A percentile compares a stretch with the other conserved stretches of the same genome.
Evolutionary conservation across 2,797 vertebrate species (phyloP).

Genomic region (Sebastes diploproa): DNA sequence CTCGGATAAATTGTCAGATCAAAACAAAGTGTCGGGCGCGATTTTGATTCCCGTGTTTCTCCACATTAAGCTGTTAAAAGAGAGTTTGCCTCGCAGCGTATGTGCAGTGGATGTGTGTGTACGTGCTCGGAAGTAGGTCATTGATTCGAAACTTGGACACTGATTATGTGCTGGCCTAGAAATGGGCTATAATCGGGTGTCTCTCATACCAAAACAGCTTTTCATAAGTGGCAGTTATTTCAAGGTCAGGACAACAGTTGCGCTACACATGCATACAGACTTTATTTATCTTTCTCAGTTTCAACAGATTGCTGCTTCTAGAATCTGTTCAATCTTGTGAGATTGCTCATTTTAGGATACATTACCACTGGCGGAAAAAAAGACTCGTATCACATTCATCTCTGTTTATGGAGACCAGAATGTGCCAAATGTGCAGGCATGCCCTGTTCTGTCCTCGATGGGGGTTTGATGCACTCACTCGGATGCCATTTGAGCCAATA

Average conservation of each 20-base stretch:
- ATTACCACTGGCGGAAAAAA: slow-evolving; percentile 14
- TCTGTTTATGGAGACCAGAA: slow-evolving; percentile 46
- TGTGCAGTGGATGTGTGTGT: slow-evolving; percentile 59
- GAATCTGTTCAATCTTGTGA: slow-evolving; percentile 50
- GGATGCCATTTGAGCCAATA: slow-evolving; percentile 73
- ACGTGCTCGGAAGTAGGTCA: slow-evolving; percentile 79
- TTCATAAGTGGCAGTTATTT: slow-evolving; percentile 76
- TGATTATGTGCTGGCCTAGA: slow-evolving; percentile 83
- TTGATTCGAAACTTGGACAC: slow-evolving; percentile 83
- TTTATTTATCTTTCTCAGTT: slow-evolving; percentile 37
- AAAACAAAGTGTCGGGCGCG: slow-evolving; percentile 59
- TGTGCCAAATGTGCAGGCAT: slow-evolving; percentile 62
- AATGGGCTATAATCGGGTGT: slow-evolving; percentile 80
- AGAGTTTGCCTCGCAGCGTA: slow-evolving; percentile 71
- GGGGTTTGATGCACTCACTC: slow-evolving; percentile 61
- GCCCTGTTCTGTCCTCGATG: slow-evolving; percentile 67
- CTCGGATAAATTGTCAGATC: slow-evolving; percentile 47
- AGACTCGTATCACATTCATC: slow-evolving; percentile 49
- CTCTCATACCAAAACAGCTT: slow-evolving; percentile 80
- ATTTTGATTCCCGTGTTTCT: slow-evolving; percentile 56
- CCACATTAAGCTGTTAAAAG: slow-evolving; percentile 67
- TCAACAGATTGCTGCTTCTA: slow-evolving; percentile 24
- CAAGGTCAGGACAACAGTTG: slow-evolving; percentile 78
- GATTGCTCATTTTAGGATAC: slow-evolving; percentile 52
- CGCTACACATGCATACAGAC: slow-evolving; percentile 20